Percentiles rank a stretch among this genome's conserved stretches.
Conservation (phyloP, 2,113 vertebrate genomes). For the Barnardius zonarius region DNA sequence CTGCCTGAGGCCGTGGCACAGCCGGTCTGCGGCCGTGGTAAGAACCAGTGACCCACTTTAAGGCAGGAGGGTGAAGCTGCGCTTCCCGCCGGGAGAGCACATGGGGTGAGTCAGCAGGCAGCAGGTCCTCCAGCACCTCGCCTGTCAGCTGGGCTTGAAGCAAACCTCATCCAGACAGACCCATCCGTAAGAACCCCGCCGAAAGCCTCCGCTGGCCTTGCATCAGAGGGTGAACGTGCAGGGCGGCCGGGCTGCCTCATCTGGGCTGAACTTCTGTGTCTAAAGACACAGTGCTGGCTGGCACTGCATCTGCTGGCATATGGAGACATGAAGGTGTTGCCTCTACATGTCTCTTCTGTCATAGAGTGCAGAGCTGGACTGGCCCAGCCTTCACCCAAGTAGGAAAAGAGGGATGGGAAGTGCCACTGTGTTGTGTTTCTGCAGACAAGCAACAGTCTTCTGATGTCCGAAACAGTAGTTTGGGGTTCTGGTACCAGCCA, state of each 20-base stretch:
- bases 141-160: not conserved
- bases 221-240: not conserved
- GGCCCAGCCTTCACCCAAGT: not conserved
- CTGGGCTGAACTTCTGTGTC: not conserved
- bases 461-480: not conserved
- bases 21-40: not conserved
- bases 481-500: not conserved
- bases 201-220: not conserved
- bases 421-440: not conserved
- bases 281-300: not conserved
- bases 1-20: rapidly evolving
- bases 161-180: rapidly evolving
- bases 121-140: not conserved
- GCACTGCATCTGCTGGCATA: not conserved
- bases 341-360: not conserved
- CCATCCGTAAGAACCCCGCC: not conserved
- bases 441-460: not conserved
- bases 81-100: not conserved
- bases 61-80: not conserved
- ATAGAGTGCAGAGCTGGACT: not conserved
- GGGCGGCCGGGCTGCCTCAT: not conserved
- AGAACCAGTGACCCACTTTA: not conserved
- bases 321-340: not conserved
- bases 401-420: not conserved
- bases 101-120: not conserved